phyloP scores from a whole-genome alignment of 2,113 vertebrate species.

The Tautogolabrus adspersus region DNA sequence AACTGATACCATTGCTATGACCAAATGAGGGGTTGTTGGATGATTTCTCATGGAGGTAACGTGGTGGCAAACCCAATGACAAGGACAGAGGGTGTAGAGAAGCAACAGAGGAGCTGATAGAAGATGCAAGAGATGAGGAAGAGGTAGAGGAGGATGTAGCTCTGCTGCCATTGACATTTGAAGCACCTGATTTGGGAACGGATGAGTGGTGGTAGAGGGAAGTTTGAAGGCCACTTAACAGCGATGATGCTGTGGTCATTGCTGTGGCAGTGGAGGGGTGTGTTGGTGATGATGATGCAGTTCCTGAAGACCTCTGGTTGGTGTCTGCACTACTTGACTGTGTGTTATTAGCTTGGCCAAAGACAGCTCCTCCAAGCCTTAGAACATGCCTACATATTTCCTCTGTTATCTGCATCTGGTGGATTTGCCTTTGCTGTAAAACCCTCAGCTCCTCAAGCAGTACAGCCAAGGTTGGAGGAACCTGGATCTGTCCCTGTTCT shows the following conservation, averaged over 20 bases:
- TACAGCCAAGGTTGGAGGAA: constrained; percentile 84
- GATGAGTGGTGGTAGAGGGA: constrained; percentile 76
- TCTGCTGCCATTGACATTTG: constrained; percentile 68
- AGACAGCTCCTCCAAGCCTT: constrained; percentile 85
- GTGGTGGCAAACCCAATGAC: constrained; percentile 80
- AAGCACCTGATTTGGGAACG: constrained; percentile 75
- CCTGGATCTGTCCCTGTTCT: constrained; percentile 70
- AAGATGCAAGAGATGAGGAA: constrained; percentile 61
- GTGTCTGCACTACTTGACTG: constrained; percentile 62
- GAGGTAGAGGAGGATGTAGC: constrained; percentile 66
- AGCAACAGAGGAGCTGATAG: constrained; percentile 73
- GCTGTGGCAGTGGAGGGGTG: constrained; percentile 68
- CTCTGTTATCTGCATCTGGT: constrained; percentile 96
- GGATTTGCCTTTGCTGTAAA: constrained; percentile 92
- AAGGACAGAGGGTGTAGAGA: constrained; percentile 82
- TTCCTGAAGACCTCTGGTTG: constrained; percentile 63
- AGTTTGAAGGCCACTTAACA: constrained; percentile 75
- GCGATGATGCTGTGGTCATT: constrained; percentile 60
- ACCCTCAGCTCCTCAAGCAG: constrained; percentile 92
- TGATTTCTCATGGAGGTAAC: constrained; percentile 87
- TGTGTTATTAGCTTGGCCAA: constrained; percentile 80
- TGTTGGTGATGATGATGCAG: constrained; percentile 71
- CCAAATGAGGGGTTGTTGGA: constrained; percentile 79
- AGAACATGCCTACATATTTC: constrained; percentile 93
- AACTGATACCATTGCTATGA: constrained; percentile 72